A percentile compares a stretch with the other conserved stretches of the same genome.
phyloP scores from a whole-genome alignment of 2,113 vertebrate species.

The Xenus cinereus region DNA sequence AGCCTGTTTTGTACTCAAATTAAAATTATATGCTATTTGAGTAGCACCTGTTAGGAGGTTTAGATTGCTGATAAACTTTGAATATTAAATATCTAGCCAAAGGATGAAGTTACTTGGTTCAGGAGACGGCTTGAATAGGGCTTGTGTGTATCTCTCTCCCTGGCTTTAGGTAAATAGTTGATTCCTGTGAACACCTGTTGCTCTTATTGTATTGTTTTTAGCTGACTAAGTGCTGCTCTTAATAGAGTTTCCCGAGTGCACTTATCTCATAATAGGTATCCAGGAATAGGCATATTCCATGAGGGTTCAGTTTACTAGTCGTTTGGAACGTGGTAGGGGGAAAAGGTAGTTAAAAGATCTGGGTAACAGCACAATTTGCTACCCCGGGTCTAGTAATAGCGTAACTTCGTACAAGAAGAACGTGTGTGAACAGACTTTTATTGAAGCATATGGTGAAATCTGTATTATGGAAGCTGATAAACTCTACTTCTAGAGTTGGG shows the following conservation, averaged over 20 bases:
- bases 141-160: not conserved
- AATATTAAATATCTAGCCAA: not conserved
- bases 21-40: not conserved
- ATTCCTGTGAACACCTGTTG: slow-evolving; percentile 21
- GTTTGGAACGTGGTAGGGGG: not conserved
- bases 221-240: not conserved
- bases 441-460: not conserved
- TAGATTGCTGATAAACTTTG: slow-evolving; percentile 11
- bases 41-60: slow-evolving; percentile 17
- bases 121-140: not conserved
- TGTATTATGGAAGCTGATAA: not conserved
- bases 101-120: slow-evolving; percentile 25
- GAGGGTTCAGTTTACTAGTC: slow-evolving; percentile 16
- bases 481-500: not conserved
- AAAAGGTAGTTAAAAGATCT: not conserved
- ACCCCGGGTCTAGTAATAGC: not conserved
- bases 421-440: not conserved
- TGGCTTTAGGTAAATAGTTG: slow-evolving; percentile 1
- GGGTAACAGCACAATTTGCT: not conserved
- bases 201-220: not conserved
- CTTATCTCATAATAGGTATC: not conserved
- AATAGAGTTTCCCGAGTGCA: not conserved
- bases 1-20: not conserved
- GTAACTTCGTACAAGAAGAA: not conserved
- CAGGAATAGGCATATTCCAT: not conserved